Percentiles rank a stretch among this genome's conserved stretches.
These are phyloP conservation scores for Pandemis cinnamomeana DNA, from an alignment of 2,888 invertebrate genomes.

Conservation along the genomic window DNA sequence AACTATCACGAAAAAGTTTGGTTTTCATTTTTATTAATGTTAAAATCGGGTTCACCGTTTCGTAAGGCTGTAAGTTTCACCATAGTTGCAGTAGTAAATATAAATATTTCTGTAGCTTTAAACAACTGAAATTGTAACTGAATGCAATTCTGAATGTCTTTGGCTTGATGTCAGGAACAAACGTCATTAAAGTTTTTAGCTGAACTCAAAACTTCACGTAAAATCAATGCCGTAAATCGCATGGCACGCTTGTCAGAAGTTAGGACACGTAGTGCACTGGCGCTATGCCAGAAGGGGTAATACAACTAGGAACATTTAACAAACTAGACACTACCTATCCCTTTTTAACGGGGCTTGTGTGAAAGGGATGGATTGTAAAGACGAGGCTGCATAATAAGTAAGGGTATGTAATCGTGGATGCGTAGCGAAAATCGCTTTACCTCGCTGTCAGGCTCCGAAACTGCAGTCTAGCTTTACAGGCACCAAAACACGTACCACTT, in stretches of 20 bases:
- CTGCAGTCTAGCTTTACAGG: conserved; percentile 34
- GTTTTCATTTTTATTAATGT: too few species aligned
- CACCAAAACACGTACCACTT: conserved; percentile 12
- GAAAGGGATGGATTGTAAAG: not conserved
- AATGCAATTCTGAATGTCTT: not conserved
- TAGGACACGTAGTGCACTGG: conserved; percentile 49
- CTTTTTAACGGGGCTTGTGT: not conserved
- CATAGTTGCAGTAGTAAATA: too few species aligned
- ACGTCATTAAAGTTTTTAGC: conserved; percentile 12
- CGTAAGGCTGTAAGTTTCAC: too few species aligned
- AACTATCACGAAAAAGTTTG: too few species aligned
- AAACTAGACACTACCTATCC: not conserved
- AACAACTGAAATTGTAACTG: not conserved
- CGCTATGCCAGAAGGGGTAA: conserved; percentile 48
- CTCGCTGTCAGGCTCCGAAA: conserved; percentile 39
- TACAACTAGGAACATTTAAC: not conserved
- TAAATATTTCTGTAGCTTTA: not conserved
- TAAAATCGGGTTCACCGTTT: too few species aligned
- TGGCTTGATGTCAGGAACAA: not conserved
- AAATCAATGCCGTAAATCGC: conserved; percentile 51
- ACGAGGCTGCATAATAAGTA: not conserved
- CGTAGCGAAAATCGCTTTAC: conserved; percentile 54
- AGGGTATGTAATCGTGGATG: conserved; percentile 38
- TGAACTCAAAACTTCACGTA: conserved; percentile 18
- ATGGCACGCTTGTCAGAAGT: conserved; percentile 51